phyloP scores from a whole-genome alignment of 2,113 vertebrate genomes.

The Nicator chloris region DNA sequence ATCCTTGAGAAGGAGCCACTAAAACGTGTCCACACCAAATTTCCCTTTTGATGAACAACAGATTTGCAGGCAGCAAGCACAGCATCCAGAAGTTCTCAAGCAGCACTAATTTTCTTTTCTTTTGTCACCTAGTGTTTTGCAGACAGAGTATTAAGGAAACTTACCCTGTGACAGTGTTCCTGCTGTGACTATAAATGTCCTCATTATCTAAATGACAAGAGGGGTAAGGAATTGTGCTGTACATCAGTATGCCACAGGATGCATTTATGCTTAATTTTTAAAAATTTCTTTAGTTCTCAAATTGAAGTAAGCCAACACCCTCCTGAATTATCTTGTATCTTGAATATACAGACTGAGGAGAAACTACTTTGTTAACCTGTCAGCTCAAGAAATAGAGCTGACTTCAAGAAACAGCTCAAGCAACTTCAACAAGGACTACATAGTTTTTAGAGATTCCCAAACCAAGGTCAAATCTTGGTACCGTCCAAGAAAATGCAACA shows the following conservation, averaged over 20 bases:
- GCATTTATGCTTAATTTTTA: not conserved
- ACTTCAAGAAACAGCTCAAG: not conserved
- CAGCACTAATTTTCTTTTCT: not conserved
- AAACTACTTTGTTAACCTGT: not conserved
- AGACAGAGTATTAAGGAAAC: not conserved
- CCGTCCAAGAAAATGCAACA: not conserved
- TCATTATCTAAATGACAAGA: not conserved
- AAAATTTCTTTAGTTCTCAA: not conserved
- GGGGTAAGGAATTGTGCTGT: not conserved
- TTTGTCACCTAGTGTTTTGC: not conserved
- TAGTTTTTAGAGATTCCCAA: not conserved
- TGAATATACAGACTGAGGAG: not conserved
- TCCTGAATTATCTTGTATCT: not conserved
- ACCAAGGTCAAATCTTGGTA: not conserved
- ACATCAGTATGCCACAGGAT: not conserved
- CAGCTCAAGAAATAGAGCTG: not conserved
- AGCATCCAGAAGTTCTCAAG: not conserved
- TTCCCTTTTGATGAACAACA: not conserved
- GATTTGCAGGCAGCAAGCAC: not conserved
- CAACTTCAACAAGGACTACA: not conserved
- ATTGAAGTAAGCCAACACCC: not conserved
- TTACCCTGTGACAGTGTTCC: not conserved
- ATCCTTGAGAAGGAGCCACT: not conserved
- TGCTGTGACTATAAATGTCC: not conserved
- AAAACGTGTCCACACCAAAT: not conserved